Base-by-base conservation (phyloP, 2,113 vertebrate species). In the Crotalus tigris region DNA sequence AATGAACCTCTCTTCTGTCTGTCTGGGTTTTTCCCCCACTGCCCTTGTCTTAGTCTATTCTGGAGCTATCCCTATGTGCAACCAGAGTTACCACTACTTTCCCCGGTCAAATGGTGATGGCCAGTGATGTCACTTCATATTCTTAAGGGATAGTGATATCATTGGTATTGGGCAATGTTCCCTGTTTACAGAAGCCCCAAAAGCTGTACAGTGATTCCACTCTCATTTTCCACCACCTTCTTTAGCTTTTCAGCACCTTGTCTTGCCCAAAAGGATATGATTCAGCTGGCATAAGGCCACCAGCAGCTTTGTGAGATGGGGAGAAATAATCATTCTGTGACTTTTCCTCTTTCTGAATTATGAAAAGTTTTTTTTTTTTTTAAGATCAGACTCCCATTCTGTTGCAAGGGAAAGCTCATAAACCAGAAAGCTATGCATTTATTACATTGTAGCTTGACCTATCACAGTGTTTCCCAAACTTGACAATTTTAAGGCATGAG, bases 1-100 rank as follows among this genome's bases (percentile, higher is more conserved):
- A 97, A 96, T 95, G 95, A 97, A 86, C 51, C 53, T 53, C 96
- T 94, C 95, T 97, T 94, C 92, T 29, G 96, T 58, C 57, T 33
- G 54, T 90, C 29, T 64, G 55, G n/a, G 19, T 92, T 87, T 33
- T 24, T 29, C 1, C 26, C 3, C 26, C 26, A 0, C 21, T 9
- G 13, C 69, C 24, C 3, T 49, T 46, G 24, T 11, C 87, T 23
- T 23, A 54, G 3, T 19, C 7, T 39, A 54, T 21, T 21, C 26
- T 33, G 17, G 21, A 26, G 26, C 49, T 24, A 24, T 89, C 46
- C 61, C 24, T 69, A 46, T 2, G 1, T 81, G 75, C 19, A 81
- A 44, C 33, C 17, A 44, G 75, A 44, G 17, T 39, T 81, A 81
- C 7, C 75, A 39, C 33, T 81, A 81, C 33, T 81, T 19, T 81